A percentile compares a stretch with the other conserved stretches of the same genome.
These are phyloP conservation scores for Schrankia costaestrigalis DNA, from an alignment of 2,888 invertebrate species.

Conservation along the genomic window DNA sequence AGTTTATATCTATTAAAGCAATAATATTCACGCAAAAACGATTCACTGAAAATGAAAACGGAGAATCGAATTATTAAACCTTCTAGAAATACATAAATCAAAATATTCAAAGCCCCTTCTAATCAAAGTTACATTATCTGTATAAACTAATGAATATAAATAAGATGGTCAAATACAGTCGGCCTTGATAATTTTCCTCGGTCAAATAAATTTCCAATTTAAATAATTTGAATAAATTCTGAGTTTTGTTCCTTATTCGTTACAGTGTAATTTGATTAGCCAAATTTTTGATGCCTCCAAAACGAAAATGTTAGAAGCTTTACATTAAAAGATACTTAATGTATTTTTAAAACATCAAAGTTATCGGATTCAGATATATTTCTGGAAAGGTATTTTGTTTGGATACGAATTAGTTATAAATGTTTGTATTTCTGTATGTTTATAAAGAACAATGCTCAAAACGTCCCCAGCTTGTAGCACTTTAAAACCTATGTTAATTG, in stretches of 20 bases:
- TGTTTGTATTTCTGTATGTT: too few species aligned
- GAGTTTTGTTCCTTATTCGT: conserved; percentile 22
- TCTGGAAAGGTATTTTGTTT: too few species aligned
- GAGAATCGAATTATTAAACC: conserved; percentile 21
- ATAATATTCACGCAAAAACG: conserved; percentile 9
- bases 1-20: background rate
- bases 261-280: conserved; percentile 17
- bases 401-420: too few species aligned
- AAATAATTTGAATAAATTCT: conserved; percentile 34
- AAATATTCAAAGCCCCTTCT: conserved; percentile 24
- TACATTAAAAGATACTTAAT: too few species aligned
- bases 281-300: conserved; percentile 6
- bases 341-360: too few species aligned
- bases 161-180: conserved; percentile 38
- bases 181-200: conserved; percentile 40
- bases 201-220: conserved; percentile 53
- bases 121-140: conserved; percentile 47
- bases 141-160: conserved; percentile 57
- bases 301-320: too few species aligned
- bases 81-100: conserved; percentile 16
- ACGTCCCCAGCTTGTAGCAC: too few species aligned
- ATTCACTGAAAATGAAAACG: conserved; percentile 15
- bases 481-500: too few species aligned
- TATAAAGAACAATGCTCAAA: too few species aligned
- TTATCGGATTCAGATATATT: too few species aligned